Evolutionary conservation across 2,113 vertebrate genomes (phyloP).

Genomic region (Istiophorus platypterus): DNA sequence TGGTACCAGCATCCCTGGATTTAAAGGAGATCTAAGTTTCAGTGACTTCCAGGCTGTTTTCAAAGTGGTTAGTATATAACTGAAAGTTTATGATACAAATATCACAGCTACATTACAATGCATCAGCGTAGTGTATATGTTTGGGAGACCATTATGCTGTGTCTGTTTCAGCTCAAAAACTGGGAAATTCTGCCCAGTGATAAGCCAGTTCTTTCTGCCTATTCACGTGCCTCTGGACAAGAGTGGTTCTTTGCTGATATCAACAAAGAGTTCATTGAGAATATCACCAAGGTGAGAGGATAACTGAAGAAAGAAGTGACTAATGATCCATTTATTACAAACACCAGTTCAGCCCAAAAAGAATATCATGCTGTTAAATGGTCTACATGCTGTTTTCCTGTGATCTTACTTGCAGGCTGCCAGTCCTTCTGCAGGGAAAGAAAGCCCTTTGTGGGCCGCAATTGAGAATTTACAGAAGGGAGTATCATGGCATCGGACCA

Average conservation of each 20-base stretch:
- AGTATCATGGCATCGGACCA: constrained; percentile 77
- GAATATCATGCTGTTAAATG: not conserved
- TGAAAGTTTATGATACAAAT: not conserved
- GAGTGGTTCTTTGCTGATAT: constrained; percentile 80
- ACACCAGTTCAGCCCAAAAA: not conserved
- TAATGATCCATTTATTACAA: not conserved
- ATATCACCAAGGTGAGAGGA: constrained; percentile 71
- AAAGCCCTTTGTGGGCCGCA: constrained; percentile 62
- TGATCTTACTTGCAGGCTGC: constrained; percentile 62
- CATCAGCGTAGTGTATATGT: not conserved
- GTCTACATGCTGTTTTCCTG: not conserved
- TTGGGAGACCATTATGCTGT: not conserved
- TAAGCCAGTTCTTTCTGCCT: constrained; percentile 71
- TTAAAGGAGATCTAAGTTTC: constrained; percentile 66
- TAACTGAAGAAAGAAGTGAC: not conserved
- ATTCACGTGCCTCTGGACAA: constrained; percentile 76
- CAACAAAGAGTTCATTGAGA: constrained; percentile 68
- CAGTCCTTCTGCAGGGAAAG: constrained; percentile 69
- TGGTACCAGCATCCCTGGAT: constrained; percentile 36
- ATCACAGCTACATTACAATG: not conserved
- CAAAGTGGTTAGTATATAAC: constrained; percentile 70
- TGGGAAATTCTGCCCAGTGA: constrained; percentile 72
- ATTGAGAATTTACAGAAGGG: constrained; percentile 76
- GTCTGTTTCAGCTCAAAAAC: constrained; percentile 76
- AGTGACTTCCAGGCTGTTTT: constrained; percentile 70